phyloP scores from a whole-genome alignment of 1,140 invertebrate genomes.

The Heterodera schachtii region DNA sequence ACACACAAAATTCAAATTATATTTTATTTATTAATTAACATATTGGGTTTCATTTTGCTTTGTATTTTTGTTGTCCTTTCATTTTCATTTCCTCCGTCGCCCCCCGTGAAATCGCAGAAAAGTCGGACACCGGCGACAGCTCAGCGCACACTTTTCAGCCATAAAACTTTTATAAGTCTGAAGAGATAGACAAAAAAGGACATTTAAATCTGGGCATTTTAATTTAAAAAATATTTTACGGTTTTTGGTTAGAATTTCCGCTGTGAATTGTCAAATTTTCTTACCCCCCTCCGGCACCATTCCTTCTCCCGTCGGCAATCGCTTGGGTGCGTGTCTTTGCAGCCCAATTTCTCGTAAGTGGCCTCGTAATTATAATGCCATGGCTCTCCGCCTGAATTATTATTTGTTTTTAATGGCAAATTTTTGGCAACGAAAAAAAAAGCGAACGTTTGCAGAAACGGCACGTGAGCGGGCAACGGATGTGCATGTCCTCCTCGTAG shows the following conservation, averaged over 20 bases:
- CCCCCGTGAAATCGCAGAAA: slow-evolving; percentile 4
- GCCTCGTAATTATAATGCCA: slow-evolving; percentile 9
- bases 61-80: background rate
- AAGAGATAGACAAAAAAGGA: background rate
- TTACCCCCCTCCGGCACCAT: background rate
- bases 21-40: slow-evolving; percentile 1
- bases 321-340: background rate
- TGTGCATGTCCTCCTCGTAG: slow-evolving; percentile 20
- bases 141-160: slow-evolving; percentile 9
- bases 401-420: background rate
- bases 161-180: background rate
- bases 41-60: background rate
- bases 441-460: slow-evolving; percentile 6
- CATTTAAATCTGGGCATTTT: too few species aligned
- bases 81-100: background rate
- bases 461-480: background rate
- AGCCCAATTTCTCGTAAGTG: background rate
- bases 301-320: background rate
- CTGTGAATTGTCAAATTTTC: too few species aligned
- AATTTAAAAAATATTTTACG: background rate
- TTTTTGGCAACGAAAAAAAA: background rate
- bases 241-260: background rate
- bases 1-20: background rate
- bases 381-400: background rate
- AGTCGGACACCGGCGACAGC: slow-evolving; percentile 6